phyloP scores from a whole-genome alignment of 2,113 vertebrate species.

The Podiceps cristatus region DNA sequence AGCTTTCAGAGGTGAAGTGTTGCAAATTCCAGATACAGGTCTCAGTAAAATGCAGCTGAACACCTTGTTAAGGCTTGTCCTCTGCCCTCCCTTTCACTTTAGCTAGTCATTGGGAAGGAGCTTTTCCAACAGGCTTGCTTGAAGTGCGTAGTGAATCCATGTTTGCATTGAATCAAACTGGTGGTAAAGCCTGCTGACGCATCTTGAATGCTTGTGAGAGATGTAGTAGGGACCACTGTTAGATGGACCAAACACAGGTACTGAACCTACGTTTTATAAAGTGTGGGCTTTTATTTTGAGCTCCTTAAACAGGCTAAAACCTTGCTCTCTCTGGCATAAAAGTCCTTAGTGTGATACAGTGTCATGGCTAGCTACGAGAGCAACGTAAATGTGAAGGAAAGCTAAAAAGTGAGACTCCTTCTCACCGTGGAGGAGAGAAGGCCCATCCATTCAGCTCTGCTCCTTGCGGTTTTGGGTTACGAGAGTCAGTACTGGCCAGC shows the following conservation, averaged over 20 bases:
- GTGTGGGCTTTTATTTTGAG: not conserved
- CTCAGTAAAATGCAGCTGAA: not conserved
- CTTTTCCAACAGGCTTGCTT: not conserved
- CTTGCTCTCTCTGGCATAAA: not conserved
- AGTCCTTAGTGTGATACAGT: not conserved
- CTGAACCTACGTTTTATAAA: accelerated
- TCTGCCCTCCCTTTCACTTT: not conserved
- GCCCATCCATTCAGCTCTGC: not conserved
- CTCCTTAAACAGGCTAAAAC: not conserved
- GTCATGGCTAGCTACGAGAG: not conserved
- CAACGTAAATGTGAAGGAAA: not conserved
- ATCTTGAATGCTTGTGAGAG: not conserved
- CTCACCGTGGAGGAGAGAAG: not conserved
- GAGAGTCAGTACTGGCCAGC: not conserved
- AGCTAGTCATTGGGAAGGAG: not conserved
- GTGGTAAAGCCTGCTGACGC: not conserved
- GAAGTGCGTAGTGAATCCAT: accelerated
- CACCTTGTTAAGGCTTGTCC: not conserved
- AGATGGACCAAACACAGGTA: not conserved
- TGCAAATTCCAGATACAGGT: not conserved
- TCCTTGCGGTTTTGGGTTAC: not conserved
- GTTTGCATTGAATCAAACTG: not conserved
- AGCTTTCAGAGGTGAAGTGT: not conserved
- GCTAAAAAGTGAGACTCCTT: not conserved
- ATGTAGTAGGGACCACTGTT: not conserved